These are phyloP conservation scores for Zhuqinia jingwanae DNA, from an alignment of 2,888 invertebrate genomes.

Conservation along the genomic window DNA sequence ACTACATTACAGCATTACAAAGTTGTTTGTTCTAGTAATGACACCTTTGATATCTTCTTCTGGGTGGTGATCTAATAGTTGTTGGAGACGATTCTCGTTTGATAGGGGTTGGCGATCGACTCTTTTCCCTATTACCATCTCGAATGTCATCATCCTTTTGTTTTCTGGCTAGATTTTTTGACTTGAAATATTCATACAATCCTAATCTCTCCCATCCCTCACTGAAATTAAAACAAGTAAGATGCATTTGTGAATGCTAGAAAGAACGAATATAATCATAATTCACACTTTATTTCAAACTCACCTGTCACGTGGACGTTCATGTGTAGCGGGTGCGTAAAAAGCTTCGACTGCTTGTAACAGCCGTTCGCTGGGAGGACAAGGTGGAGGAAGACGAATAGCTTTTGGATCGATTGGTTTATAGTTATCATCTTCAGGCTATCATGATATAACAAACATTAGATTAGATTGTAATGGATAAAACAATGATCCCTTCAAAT, in stretches of 20 bases:
- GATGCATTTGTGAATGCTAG: no score
- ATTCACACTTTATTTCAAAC: no score
- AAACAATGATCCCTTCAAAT: no score
- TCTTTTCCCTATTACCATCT: constrained; percentile 85
- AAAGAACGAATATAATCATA: no score
- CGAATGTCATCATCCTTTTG: constrained; percentile 92
- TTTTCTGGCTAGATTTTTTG: constrained; percentile 94
- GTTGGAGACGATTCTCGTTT: constrained; percentile 82
- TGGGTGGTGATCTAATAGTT: constrained; percentile 77
- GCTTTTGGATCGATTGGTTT: constrained; percentile 93
- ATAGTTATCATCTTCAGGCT: constrained; percentile 87
- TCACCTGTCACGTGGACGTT: constrained; percentile 95
- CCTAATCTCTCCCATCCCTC: constrained; percentile 99
- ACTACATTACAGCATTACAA: no score
- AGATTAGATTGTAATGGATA: no score
- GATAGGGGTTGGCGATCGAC: constrained; percentile 91
- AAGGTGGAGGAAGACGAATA: constrained; percentile 96
- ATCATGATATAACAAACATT: constrained; percentile 2
- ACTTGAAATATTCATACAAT: constrained; percentile 98
- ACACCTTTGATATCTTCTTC: constrained; percentile 79
- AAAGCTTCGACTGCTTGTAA: constrained; percentile 97
- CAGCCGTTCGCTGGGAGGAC: constrained; percentile 95
- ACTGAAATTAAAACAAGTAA: constrained; percentile 81
- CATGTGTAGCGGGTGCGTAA: constrained; percentile 96
- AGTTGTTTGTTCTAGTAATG: no score